Percentiles rank a stretch among this genome's conserved stretches.
phyloP scores from a whole-genome alignment of 2,113 vertebrate genomes.

The Chiloscyllium plagiosum region DNA sequence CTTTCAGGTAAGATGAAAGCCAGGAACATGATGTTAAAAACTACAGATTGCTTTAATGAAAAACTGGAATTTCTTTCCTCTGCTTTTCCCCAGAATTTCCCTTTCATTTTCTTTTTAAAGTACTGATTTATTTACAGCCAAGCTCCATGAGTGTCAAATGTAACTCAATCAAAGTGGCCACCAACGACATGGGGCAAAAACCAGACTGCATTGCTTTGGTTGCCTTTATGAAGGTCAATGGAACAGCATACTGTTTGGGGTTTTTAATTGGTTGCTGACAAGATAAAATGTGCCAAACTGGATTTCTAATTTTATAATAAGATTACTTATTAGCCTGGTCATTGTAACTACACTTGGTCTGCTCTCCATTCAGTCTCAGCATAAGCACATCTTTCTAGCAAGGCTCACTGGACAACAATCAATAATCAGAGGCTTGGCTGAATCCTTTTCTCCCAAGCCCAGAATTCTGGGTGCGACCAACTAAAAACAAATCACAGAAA shows the following conservation, averaged over 20 bases:
- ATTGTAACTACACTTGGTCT: neutral
- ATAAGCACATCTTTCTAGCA: neutral
- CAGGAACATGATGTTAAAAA: neutral
- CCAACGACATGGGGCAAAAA: neutral
- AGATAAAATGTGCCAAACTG: neutral
- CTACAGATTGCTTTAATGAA: neutral
- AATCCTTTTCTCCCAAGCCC: neutral
- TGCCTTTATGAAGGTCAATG: neutral
- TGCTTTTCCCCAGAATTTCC: neutral
- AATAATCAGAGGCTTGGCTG: neutral
- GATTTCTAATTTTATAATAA: neutral
- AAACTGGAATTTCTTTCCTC: neutral
- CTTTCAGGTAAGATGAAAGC: constrained; percentile 13
- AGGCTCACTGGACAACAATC: neutral
- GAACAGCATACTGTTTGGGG: neutral
- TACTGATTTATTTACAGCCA: neutral
- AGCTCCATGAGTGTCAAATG: neutral
- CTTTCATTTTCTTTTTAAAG: neutral
- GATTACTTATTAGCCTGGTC: neutral
- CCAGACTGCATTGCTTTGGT: neutral
- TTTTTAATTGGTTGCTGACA: neutral
- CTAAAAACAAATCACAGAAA: neutral
- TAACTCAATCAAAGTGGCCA: neutral
- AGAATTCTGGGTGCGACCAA: neutral
- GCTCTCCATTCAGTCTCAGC: neutral